Evolutionary conservation across 2,113 vertebrate species (phyloP).

Genomic region (Colaptes auratus): DNA sequence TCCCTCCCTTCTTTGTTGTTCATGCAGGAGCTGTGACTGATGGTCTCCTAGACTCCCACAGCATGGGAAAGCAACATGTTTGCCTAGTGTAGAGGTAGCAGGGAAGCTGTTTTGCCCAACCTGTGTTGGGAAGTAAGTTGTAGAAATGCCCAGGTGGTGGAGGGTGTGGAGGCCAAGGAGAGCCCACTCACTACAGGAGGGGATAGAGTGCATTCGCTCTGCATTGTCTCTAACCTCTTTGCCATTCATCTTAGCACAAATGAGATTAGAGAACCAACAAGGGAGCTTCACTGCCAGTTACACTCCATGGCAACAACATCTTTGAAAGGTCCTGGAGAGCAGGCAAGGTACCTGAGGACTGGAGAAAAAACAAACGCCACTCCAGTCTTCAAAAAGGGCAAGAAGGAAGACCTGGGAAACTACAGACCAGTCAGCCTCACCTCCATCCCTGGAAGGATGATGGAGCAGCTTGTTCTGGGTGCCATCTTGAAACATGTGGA

Average conservation of each 20-base stretch:
- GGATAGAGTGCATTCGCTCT: not conserved
- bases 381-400: too few relatives aligned
- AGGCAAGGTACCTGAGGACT: too few relatives aligned
- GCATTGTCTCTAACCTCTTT: not conserved
- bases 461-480: too few relatives aligned
- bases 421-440: too few relatives aligned
- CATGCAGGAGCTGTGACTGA: not conserved
- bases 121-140: accelerated
- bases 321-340: not conserved
- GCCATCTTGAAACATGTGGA: too few relatives aligned
- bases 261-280: conserved; percentile 25
- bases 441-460: too few relatives aligned
- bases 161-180: not conserved
- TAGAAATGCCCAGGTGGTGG: accelerated
- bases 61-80: accelerated
- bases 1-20: not conserved
- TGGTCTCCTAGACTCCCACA: not conserved
- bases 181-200: not conserved
- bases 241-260: not conserved
- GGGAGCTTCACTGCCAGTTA: conserved; percentile 29
- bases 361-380: too few relatives aligned
- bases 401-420: too few relatives aligned
- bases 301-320: conserved; percentile 49
- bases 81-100: not conserved
- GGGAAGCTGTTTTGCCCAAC: not conserved